Evolutionary conservation across 2,888 invertebrate species (phyloP).

Genomic region (Drosophila austrosaltans): DNA sequence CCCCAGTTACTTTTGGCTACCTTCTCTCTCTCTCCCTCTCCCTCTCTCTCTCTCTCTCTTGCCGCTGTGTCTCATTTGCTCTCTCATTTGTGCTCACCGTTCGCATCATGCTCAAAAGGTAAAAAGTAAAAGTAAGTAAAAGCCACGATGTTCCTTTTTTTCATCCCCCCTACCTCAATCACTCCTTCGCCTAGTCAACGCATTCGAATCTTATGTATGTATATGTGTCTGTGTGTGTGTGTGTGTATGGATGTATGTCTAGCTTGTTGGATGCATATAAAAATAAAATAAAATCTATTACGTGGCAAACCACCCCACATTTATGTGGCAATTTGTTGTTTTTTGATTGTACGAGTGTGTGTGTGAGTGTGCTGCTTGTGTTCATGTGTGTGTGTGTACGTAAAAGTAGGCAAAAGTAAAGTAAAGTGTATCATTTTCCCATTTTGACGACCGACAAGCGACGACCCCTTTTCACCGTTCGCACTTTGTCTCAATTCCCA

Average conservation of each 20-base stretch:
- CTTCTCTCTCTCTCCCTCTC: neutral
- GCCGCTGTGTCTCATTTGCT: no score
- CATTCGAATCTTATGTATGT: neutral
- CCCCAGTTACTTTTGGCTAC: constrained; percentile 1
- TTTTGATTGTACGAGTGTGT: constrained; percentile 73
- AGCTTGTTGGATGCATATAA: constrained; percentile 59
- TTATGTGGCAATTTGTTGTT: constrained; percentile 84
- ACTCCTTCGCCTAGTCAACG: constrained; percentile 1
- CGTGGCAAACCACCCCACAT: constrained; percentile 83
- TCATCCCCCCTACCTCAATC: neutral
- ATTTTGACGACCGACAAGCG: constrained; percentile 58
- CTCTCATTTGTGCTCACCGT: constrained; percentile 1
- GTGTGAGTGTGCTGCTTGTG: constrained; percentile 9
- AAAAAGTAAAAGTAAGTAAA: constrained; percentile 73
- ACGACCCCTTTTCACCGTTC: constrained; percentile 56
- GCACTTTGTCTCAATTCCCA: constrained; percentile 78
- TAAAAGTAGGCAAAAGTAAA: constrained; percentile 46
- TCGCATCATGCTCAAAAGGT: constrained; percentile 40
- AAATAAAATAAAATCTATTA: constrained; percentile 83
- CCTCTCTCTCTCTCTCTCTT: no score
- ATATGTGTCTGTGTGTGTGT: no score
- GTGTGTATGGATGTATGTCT: neutral
- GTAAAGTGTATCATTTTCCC: constrained; percentile 83
- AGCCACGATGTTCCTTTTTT: constrained; percentile 40
- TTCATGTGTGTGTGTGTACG: constrained; percentile 32